Conservation (phyloP, 2,888 invertebrate species). For the Brassicogethes aeneus region DNA sequence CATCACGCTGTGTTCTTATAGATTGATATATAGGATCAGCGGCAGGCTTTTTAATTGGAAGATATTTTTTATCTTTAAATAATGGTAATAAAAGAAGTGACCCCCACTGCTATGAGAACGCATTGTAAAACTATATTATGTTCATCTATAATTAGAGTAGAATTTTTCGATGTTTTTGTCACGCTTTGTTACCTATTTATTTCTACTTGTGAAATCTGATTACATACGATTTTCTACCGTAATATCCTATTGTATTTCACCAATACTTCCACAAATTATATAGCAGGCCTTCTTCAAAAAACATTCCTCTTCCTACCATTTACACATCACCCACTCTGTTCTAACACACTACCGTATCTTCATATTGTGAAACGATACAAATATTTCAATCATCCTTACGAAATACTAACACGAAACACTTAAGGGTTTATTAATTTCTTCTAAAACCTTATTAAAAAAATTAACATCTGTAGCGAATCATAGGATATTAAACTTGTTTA, state of each 20-base stretch:
- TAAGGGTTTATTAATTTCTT: too few relatives aligned
- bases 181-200: slow-evolving; percentile 27
- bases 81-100: slow-evolving; percentile 39
- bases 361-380: too few relatives aligned
- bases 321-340: too few relatives aligned
- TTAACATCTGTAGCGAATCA: too few relatives aligned
- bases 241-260: slow-evolving; percentile 1
- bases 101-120: slow-evolving; percentile 30
- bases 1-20: slow-evolving; percentile 39
- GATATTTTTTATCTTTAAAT: slow-evolving; percentile 41
- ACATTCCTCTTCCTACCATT: background rate
- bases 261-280: slow-evolving; percentile 1
- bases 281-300: background rate
- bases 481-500: too few relatives aligned
- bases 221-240: slow-evolving; percentile 13
- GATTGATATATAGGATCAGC: slow-evolving; percentile 42
- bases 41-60: slow-evolving; percentile 42
- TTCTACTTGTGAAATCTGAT: slow-evolving; percentile 19
- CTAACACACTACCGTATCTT: background rate
- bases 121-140: slow-evolving; percentile 31
- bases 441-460: too few relatives aligned
- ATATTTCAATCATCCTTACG: too few relatives aligned
- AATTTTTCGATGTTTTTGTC: slow-evolving; percentile 23
- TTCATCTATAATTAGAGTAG: slow-evolving; percentile 25
- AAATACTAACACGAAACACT: too few relatives aligned